A percentile compares a stretch with the other conserved stretches of the same genome.
Conservation (phyloP, 2,797 vertebrate genomes). For the Moxostoma hubbsi region DNA sequence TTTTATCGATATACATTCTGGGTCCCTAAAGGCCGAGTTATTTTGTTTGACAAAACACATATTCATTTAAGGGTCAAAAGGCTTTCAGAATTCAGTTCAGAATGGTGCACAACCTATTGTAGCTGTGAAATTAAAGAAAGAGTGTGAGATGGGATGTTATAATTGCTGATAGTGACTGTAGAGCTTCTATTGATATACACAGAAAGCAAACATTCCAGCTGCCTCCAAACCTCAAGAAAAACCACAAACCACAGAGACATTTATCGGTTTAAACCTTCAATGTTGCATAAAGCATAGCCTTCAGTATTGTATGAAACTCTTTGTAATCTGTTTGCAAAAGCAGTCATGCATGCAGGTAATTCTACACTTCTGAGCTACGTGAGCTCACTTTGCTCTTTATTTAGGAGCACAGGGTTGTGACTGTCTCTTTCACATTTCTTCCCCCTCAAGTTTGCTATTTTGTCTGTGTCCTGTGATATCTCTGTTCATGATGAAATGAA, state of each 20-base stretch:
- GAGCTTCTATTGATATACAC: neutral
- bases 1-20: no score
- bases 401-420: no score
- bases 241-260: slow-evolving; percentile 11
- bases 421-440: no score
- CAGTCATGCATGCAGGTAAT: slow-evolving; percentile 38
- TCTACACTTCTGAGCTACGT: slow-evolving; percentile 6
- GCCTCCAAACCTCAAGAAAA: neutral
- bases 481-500: no score
- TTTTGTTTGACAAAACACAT: no score
- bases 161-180: neutral
- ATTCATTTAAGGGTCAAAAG: no score
- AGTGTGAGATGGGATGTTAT: slow-evolving; percentile 11
- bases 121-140: neutral
- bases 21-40: no score
- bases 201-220: neutral
- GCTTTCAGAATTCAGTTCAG: no score
- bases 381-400: no score
- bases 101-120: no score
- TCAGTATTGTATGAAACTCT: neutral
- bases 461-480: no score
- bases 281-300: neutral
- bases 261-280: neutral
- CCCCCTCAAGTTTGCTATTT: no score
- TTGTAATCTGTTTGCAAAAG: neutral